Percentiles rank a stretch among this genome's conserved stretches.
phyloP scores from a whole-genome alignment of 1,140 invertebrate species.

The Galendromus occidentalis region DNA sequence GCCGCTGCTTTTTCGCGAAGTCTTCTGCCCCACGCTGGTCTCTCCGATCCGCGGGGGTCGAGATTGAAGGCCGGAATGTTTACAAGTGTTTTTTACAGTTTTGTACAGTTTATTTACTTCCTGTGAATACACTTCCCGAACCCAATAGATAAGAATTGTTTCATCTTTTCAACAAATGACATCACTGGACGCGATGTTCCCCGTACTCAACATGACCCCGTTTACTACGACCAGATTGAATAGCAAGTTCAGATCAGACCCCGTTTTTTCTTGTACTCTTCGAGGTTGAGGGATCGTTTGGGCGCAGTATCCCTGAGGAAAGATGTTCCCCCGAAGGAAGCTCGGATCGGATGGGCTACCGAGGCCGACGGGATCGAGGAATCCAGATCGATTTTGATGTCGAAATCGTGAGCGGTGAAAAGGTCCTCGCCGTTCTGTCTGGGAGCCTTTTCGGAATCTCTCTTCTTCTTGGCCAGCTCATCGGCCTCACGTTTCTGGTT shows the following conservation, averaged over 20 bases:
- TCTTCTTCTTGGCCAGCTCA: conserved; percentile 14
- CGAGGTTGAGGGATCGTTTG: conserved; percentile 69
- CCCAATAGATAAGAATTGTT: no score
- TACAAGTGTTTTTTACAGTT: no score
- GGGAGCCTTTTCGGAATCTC: background rate
- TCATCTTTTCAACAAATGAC: no score
- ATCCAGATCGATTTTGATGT: conserved; percentile 81
- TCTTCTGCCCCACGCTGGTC: no score
- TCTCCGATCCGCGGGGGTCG: no score
- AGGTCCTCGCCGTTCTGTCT: conserved; percentile 37
- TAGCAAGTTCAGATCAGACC: conserved; percentile 55
- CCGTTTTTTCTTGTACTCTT: conserved; percentile 89
- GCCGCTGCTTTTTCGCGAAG: no score
- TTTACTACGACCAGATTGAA: background rate
- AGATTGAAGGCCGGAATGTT: no score
- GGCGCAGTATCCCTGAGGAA: conserved; percentile 52
- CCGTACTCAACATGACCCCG: no score
- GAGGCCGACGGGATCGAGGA: conserved; percentile 39
- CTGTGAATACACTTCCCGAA: no score
- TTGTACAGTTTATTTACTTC: no score
- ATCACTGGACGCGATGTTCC: no score
- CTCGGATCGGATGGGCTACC: background rate
- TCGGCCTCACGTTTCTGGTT: conserved; percentile 12
- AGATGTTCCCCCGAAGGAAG: background rate
- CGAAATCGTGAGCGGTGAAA: conserved; percentile 86